phyloP scores from a whole-genome alignment of 1,140 invertebrate species.

The Ptiloglossa arizonensis region DNA sequence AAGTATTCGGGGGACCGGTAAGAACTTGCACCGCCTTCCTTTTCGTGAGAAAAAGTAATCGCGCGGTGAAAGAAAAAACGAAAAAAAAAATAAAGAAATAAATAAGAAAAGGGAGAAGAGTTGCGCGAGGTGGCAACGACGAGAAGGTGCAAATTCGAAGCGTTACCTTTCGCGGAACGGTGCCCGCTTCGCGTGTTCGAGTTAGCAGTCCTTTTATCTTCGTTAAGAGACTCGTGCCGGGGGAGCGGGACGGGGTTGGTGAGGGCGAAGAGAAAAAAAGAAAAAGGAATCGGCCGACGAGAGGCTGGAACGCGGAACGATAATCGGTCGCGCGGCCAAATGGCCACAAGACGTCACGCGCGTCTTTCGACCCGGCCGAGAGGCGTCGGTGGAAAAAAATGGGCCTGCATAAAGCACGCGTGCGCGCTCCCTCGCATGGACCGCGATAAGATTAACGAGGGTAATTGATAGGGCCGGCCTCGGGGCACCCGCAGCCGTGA shows the following conservation, averaged over 20 bases:
- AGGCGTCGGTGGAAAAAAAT: constrained; percentile 9
- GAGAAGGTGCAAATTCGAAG: constrained; percentile 42
- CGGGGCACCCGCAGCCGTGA: background rate
- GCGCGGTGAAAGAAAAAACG: background rate
- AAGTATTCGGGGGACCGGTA: background rate
- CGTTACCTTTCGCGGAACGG: constrained; percentile 31
- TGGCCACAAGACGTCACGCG: constrained; percentile 13
- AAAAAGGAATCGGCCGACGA: constrained; percentile 17
- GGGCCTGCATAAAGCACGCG: background rate
- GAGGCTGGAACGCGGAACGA: constrained; percentile 43
- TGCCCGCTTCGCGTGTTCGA: constrained; percentile 31
- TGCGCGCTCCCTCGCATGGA: background rate
- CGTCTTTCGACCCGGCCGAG: constrained; percentile 1
- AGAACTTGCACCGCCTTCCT: background rate
- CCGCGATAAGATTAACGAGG: constrained; percentile 18
- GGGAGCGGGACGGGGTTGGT: background rate
- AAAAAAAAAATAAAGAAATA: too few species aligned
- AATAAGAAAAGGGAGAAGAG: too few species aligned
- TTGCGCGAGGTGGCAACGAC: constrained; percentile 21
- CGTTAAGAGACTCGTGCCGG: constrained; percentile 47
- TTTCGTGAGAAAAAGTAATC: background rate
- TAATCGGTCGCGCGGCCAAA: constrained; percentile 29
- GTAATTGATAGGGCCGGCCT: constrained; percentile 37
- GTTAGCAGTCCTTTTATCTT: constrained; percentile 49
- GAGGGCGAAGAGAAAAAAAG: background rate